Percentiles rank a stretch among this genome's conserved stretches.
Conservation (phyloP, 2,797 vertebrate genomes). For the Alcedo quadribrachys region DNA sequence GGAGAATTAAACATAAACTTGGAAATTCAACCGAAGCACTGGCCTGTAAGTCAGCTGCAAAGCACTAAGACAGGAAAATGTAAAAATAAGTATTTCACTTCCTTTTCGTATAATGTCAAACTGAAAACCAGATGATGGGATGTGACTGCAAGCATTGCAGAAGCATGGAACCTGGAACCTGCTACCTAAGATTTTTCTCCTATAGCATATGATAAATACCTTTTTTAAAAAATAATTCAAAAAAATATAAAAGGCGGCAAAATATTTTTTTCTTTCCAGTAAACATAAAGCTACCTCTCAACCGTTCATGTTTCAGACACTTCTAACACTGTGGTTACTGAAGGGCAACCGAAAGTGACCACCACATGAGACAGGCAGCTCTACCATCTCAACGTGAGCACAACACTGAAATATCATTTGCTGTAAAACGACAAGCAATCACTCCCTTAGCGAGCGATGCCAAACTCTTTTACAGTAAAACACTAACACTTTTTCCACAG, state of each 20-base stretch:
- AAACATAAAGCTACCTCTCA: neutral
- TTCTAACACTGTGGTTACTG: neutral
- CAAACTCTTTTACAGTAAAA: neutral
- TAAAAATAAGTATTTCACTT: neutral
- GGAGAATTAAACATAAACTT: neutral
- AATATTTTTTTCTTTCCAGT: neutral
- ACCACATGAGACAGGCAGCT: rapidly evolving
- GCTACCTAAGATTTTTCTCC: neutral
- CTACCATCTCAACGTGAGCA: rapidly evolving
- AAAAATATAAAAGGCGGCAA: neutral
- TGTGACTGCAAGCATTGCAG: neutral
- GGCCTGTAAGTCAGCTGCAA: neutral
- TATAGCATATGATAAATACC: rapidly evolving
- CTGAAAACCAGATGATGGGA: neutral
- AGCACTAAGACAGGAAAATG: neutral
- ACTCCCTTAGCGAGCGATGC: rapidly evolving
- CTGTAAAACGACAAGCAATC: neutral
- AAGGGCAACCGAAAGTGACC: neutral
- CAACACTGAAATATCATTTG: rapidly evolving
- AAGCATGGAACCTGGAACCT: neutral
- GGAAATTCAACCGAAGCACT: neutral
- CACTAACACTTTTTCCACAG: neutral
- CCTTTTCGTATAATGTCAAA: neutral
- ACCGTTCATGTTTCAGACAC: neutral
- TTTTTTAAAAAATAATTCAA: neutral